These are phyloP conservation scores for Syngnathus rostellatus DNA, from an alignment of 2,797 vertebrate genomes.

Conservation along the genomic window DNA sequence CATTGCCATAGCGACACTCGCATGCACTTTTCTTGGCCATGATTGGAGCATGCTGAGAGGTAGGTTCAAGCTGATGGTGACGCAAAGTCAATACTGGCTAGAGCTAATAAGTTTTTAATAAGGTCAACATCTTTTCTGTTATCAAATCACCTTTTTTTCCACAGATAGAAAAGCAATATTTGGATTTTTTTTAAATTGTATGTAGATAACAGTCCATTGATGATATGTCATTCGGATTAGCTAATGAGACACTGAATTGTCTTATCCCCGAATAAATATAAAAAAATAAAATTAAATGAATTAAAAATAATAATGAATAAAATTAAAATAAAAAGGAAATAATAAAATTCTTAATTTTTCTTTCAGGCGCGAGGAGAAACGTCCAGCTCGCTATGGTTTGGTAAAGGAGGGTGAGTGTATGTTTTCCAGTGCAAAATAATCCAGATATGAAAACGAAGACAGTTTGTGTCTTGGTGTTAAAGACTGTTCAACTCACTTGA, in stretches of 20 bases:
- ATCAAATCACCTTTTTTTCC: neutral
- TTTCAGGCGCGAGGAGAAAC: conserved; percentile 86
- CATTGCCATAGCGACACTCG: conserved; percentile 72
- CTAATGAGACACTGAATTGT: neutral
- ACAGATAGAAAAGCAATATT: no score
- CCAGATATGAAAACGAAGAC: neutral
- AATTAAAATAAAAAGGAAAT: no score
- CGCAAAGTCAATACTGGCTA: conserved; percentile 7
- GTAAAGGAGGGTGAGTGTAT: conserved; percentile 71
- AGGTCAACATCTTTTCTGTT: neutral
- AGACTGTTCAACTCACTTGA: neutral
- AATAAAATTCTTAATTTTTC: conserved; percentile 13
- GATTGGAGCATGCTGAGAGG: conserved; percentile 73
- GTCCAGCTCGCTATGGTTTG: conserved; percentile 87
- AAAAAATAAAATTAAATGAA: no score
- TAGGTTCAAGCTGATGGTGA: conserved; percentile 62
- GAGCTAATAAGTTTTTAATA: neutral
- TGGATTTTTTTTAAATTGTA: no score
- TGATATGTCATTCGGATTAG: neutral
- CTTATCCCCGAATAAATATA: no score
- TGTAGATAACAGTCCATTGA: no score
- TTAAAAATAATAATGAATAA: no score
- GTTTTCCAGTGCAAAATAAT: neutral
- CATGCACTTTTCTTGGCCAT: conserved; percentile 72
- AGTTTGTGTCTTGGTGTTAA: neutral